Conservation (phyloP, 2,888 invertebrate genomes). For the Trichogramma evanescens region DNA sequence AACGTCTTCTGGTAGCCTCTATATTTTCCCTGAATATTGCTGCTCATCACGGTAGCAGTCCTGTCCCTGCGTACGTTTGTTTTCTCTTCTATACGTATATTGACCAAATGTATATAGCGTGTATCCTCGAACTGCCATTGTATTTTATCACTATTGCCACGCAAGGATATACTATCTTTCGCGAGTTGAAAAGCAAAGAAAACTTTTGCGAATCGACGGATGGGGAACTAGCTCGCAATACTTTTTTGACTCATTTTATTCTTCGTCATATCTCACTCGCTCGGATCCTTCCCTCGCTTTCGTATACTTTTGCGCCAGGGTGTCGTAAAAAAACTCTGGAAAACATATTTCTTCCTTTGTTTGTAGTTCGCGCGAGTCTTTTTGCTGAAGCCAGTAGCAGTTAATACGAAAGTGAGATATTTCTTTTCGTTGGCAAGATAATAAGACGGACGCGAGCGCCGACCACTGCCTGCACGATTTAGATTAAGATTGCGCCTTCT, state of each 20-base stretch:
- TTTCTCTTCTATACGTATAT: too few relatives aligned
- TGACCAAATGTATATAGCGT: too few relatives aligned
- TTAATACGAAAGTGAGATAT: conserved; percentile 12
- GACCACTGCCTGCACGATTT: neutral
- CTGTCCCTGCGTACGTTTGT: too few relatives aligned
- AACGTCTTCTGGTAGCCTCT: too few relatives aligned
- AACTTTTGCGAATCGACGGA: neutral
- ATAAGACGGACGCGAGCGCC: conserved; percentile 1
- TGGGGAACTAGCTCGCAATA: too few relatives aligned
- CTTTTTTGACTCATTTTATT: conserved; percentile 6
- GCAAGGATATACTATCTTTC: neutral
- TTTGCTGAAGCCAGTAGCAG: neutral
- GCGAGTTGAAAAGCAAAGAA: neutral
- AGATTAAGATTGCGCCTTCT: neutral
- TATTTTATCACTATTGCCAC: too few relatives aligned
- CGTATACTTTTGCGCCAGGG: neutral
- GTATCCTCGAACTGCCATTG: too few relatives aligned
- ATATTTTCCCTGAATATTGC: too few relatives aligned
- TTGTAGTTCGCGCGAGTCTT: neutral
- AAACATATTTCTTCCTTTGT: conserved; percentile 2
- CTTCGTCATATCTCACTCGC: conserved; percentile 8
- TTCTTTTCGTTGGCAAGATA: neutral
- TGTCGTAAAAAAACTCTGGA: conserved; percentile 7
- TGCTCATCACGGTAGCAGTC: too few relatives aligned
- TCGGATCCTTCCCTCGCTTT: neutral